These are phyloP conservation scores for Lacanobia wlatinum DNA, from an alignment of 2,888 invertebrate species.

Conservation along the genomic window DNA sequence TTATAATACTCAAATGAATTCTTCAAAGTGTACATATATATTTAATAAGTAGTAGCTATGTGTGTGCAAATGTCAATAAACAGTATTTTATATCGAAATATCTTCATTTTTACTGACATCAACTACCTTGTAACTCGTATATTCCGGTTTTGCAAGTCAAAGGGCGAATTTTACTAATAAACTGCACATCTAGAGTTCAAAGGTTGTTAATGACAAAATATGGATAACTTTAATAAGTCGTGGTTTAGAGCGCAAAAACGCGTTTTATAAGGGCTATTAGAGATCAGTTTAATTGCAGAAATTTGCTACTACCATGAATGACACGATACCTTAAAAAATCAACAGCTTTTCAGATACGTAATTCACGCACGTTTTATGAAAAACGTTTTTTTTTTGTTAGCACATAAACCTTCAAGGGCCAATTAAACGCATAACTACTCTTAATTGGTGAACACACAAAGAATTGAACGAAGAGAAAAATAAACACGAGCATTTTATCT, in stretches of 20 bases:
- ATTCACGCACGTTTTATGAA: no score
- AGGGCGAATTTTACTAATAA: neutral
- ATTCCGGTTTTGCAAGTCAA: neutral
- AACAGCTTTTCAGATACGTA: no score
- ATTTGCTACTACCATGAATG: neutral
- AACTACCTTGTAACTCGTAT: neutral
- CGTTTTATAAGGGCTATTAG: neutral
- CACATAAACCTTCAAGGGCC: no score
- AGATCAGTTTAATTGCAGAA: neutral
- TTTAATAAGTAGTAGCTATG: neutral
- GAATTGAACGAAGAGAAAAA: slow-evolving; percentile 24
- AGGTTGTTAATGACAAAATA: neutral
- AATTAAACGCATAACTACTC: neutral
- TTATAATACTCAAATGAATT: neutral
- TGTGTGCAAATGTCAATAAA: slow-evolving; percentile 36
- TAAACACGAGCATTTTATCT: slow-evolving; percentile 69
- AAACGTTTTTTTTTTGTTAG: neutral
- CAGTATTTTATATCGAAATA: slow-evolving; percentile 27
- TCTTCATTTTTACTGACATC: neutral
- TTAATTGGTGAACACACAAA: neutral
- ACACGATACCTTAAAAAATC: no score
- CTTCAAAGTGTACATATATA: neutral
- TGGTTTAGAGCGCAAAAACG: neutral
- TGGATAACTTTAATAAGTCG: neutral
- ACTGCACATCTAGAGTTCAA: neutral